These are phyloP conservation scores for Echinops telfairi DNA, from an alignment of 2,113 vertebrate species.

Conservation along the genomic window DNA sequence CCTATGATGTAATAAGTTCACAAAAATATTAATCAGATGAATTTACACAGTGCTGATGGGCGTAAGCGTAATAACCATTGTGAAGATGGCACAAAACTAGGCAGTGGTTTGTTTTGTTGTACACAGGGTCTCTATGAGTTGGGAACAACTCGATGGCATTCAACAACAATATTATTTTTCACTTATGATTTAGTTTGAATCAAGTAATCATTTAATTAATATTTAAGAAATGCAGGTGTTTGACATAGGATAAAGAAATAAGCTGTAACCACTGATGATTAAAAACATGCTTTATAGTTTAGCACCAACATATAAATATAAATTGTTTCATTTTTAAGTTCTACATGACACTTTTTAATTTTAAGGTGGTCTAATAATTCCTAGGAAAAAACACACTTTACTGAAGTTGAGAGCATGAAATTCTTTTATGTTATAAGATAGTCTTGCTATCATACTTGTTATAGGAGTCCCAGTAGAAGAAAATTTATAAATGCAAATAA, in stretches of 20 bases:
- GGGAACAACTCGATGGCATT: too few species aligned
- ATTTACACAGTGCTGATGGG: too few species aligned
- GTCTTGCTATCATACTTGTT: neutral
- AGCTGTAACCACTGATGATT: neutral
- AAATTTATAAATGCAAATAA: neutral
- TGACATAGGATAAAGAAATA: neutral
- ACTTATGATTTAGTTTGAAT: neutral
- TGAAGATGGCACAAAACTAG: too few species aligned
- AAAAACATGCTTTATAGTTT: neutral
- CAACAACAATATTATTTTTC: too few species aligned
- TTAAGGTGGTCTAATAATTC: neutral
- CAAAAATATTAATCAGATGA: too few species aligned
- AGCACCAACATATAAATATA: neutral
- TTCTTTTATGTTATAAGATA: neutral
- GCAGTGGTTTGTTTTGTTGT: too few species aligned
- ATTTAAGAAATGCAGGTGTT: neutral
- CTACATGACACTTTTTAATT: neutral
- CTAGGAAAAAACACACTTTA: neutral
- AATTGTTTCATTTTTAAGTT: neutral
- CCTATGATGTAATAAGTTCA: too few species aligned
- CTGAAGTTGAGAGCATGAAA: neutral
- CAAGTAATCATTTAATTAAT: neutral
- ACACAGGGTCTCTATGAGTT: too few species aligned
- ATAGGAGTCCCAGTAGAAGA: neutral
- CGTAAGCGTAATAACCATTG: too few species aligned